phyloP scores from a whole-genome alignment of 2,797 vertebrate species.

The Schizopygopsis pylzovi region DNA sequence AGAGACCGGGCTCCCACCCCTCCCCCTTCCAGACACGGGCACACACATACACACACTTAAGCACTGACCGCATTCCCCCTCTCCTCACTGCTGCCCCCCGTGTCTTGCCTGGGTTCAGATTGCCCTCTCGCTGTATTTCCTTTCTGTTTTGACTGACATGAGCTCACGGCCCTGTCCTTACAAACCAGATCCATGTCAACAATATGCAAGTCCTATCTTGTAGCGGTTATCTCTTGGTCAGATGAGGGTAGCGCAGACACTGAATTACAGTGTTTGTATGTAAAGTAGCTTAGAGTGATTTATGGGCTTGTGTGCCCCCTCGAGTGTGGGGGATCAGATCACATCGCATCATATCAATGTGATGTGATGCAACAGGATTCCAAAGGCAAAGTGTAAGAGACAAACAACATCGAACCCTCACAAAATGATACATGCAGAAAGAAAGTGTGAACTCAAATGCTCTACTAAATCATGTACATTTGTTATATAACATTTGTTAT shows the following conservation, averaged over 20 bases:
- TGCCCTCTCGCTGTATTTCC: slow-evolving; percentile 29
- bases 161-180: slow-evolving; percentile 41
- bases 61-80: neutral
- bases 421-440: neutral
- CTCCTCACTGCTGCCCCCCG: slow-evolving; percentile 16
- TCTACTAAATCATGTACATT: neutral
- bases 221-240: slow-evolving; percentile 7
- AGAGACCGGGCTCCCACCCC: slow-evolving; percentile 46
- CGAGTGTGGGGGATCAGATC: slow-evolving; percentile 39
- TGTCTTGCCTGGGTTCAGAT: slow-evolving; percentile 1
- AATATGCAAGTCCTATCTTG: slow-evolving; percentile 28
- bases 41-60: slow-evolving; percentile 55
- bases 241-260: neutral
- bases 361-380: slow-evolving; percentile 45
- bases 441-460: neutral
- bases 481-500: neutral
- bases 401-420: slow-evolving; percentile 1
- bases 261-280: slow-evolving; percentile 4
- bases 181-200: slow-evolving; percentile 53
- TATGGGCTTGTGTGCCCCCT: neutral
- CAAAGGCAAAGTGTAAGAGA: slow-evolving; percentile 26
- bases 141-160: slow-evolving; percentile 40
- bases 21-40: slow-evolving; percentile 56
- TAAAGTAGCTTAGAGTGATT: slow-evolving; percentile 22
- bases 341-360: slow-evolving; percentile 38